Conservation (phyloP, 2,888 invertebrate genomes). For the Drosophila cognata region DNA sequence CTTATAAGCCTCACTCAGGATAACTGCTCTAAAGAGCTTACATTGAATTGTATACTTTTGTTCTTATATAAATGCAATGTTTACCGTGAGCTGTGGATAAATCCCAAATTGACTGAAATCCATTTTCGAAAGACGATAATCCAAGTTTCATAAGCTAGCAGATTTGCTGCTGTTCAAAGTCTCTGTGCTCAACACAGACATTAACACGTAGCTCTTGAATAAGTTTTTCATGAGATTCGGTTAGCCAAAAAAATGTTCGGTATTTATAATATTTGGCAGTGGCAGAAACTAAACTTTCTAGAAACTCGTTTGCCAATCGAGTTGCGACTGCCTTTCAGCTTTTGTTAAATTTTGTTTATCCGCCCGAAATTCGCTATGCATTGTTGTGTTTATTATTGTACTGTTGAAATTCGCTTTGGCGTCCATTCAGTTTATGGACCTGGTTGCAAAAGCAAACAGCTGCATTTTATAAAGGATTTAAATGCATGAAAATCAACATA, state of each 20-base stretch:
- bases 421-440: conserved; percentile 1
- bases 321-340: conserved; percentile 45
- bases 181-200: conserved; percentile 1
- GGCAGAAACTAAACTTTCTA: conserved; percentile 35
- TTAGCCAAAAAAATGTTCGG: conserved; percentile 15
- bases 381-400: conserved; percentile 28
- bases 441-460: conserved; percentile 21
- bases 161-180: conserved; percentile 6
- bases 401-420: conserved; percentile 25
- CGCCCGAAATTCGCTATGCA: conserved; percentile 10
- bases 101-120: conserved; percentile 14
- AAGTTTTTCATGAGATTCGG: conserved; percentile 8
- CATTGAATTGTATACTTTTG: neutral
- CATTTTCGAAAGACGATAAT: conserved; percentile 18
- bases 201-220: conserved; percentile 15
- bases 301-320: conserved; percentile 26
- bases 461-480: conserved; percentile 17
- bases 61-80: neutral
- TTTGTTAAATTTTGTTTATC: conserved; percentile 64
- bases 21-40: conserved; percentile 9
- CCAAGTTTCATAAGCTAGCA: conserved; percentile 1
- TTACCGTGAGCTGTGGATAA: neutral
- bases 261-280: conserved; percentile 40
- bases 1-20: neutral
- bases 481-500: conserved; percentile 46